These are phyloP conservation scores for Alloplasta piceator DNA, from an alignment of 2,888 invertebrate genomes.

Conservation along the genomic window DNA sequence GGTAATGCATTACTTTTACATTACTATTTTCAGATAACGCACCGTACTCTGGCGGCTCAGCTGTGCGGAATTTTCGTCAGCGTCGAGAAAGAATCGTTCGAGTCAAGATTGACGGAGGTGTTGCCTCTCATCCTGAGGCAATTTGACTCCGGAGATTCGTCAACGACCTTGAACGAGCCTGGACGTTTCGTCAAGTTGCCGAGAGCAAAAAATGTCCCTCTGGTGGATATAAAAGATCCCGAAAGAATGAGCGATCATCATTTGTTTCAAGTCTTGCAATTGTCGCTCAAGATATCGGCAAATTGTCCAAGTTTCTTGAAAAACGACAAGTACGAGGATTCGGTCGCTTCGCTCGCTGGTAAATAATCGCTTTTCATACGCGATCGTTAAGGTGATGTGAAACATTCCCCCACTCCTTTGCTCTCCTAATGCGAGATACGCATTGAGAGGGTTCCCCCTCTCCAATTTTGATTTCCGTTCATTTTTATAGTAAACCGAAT, in stretches of 20 bases:
- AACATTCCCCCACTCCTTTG: too few relatives aligned
- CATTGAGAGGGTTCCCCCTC: too few relatives aligned
- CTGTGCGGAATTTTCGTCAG: slow-evolving; percentile 91
- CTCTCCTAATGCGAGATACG: too few relatives aligned
- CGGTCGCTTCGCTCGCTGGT: slow-evolving; percentile 83
- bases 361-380: too few relatives aligned
- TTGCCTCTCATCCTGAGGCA: slow-evolving; percentile 85
- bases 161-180: slow-evolving; percentile 72
- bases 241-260: slow-evolving; percentile 89
- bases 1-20: too few relatives aligned
- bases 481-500: too few relatives aligned
- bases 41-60: slow-evolving; percentile 91
- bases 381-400: too few relatives aligned
- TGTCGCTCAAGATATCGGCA: slow-evolving; percentile 88
- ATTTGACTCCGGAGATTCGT: slow-evolving; percentile 73
- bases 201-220: slow-evolving; percentile 40
- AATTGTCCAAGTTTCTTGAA: slow-evolving; percentile 87
- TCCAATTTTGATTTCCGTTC: too few relatives aligned
- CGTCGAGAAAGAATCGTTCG: slow-evolving; percentile 90
- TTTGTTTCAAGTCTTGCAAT: slow-evolving; percentile 89
- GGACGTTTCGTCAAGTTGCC: slow-evolving; percentile 77
- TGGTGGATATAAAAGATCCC: slow-evolving; percentile 84
- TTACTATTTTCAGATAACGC: slow-evolving; percentile 86
- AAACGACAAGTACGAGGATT: slow-evolving; percentile 83
- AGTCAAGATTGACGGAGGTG: slow-evolving; percentile 86